Evolutionary conservation across 2,113 vertebrate species (phyloP).

Genomic region (Balaeniceps rex): DNA sequence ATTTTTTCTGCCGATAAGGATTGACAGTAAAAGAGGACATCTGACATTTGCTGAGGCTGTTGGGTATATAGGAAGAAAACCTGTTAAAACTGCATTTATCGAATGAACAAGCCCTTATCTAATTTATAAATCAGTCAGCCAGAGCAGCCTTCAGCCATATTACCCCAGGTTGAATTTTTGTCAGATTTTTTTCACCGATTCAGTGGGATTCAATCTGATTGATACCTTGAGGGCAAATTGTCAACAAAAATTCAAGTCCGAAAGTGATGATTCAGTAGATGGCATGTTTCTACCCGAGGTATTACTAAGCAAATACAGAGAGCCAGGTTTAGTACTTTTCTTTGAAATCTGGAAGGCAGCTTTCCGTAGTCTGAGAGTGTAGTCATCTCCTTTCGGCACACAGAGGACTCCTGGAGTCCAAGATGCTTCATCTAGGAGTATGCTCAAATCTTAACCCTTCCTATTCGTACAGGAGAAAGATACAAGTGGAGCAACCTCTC

Average conservation of each 20-base stretch:
- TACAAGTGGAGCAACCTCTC: not conserved
- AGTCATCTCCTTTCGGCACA: not conserved
- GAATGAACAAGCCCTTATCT: not conserved
- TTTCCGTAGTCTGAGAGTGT: not conserved
- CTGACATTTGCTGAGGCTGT: not conserved
- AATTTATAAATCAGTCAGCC: not conserved
- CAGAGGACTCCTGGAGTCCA: not conserved
- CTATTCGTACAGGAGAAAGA: not conserved
- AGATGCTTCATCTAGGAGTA: not conserved
- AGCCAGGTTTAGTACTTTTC: not conserved
- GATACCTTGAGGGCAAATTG: not conserved
- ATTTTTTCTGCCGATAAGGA: not conserved
- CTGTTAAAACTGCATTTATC: not conserved
- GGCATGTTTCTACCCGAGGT: not conserved
- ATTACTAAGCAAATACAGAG: not conserved
- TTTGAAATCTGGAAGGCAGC: not conserved
- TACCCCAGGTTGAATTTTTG: not conserved
- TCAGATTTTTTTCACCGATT: not conserved
- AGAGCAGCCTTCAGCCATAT: not conserved
- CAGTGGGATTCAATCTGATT: not conserved
- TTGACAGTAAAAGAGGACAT: not conserved
- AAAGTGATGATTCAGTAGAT: not conserved
- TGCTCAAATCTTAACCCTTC: not conserved
- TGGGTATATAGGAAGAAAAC: not conserved
- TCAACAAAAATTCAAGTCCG: not conserved